Conservation (phyloP, 2,113 vertebrate species). For the Triplophysa dalaica region DNA sequence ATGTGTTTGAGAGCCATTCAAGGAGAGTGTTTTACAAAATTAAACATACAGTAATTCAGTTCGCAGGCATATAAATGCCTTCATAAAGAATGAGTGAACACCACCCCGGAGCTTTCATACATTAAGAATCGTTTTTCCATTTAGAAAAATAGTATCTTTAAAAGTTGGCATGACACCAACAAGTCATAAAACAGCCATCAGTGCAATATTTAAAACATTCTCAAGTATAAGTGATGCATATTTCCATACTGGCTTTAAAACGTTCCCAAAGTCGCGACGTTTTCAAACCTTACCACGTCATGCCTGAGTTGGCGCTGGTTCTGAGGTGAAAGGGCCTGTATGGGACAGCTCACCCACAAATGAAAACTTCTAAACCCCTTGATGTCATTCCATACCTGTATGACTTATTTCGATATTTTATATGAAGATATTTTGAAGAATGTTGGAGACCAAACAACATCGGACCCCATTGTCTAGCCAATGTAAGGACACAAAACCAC, state of each 20-base stretch:
- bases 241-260: constrained; percentile 54
- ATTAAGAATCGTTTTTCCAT: constrained; percentile 53
- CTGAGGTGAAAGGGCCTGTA: constrained; percentile 7
- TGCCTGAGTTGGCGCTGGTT: constrained; percentile 44
- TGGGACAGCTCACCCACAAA: not conserved
- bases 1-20: constrained; percentile 45
- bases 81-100: constrained; percentile 53
- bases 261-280: constrained; percentile 27
- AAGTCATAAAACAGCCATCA: constrained; percentile 70
- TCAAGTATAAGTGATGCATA: constrained; percentile 64
- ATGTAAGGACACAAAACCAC: no score
- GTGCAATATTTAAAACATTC: constrained; percentile 75
- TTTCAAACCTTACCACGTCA: constrained; percentile 20
- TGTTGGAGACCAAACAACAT: no score
- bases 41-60: constrained; percentile 41
- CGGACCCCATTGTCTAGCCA: no score
- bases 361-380: no score
- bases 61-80: constrained; percentile 52
- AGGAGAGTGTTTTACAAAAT: constrained; percentile 45
- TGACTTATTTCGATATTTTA: no score
- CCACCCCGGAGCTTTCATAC: constrained; percentile 62
- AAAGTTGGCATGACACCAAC: constrained; percentile 62
- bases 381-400: no score
- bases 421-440: no score
- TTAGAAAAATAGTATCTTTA: constrained; percentile 56